Base-by-base conservation (phyloP, 2,888 invertebrate species). In the Hyalella azteca region DNA sequence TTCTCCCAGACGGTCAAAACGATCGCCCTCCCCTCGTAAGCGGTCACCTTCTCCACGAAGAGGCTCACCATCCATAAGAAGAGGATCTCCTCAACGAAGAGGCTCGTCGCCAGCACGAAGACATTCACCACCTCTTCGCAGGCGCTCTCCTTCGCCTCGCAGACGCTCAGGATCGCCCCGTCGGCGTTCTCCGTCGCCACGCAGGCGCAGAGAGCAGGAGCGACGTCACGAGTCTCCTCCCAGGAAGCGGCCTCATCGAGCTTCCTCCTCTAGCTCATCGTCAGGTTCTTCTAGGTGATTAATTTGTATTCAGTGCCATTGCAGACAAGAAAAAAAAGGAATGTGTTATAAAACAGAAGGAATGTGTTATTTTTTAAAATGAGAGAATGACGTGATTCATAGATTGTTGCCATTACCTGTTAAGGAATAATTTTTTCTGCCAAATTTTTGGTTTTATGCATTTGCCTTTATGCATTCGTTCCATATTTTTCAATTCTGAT, bases 1-100 rank as follows among this genome's bases (percentile, higher is more conserved):
- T 26, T 54, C 50, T 54, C 79, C 81, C 29, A 77, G 79, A 40
- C 79, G 73, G n/a, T n/a, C n/a, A n/a, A n/a, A n/a, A 32, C 78
- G 77, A 7, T 78, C 79, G 11, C 77, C 54, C 9, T 22, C 49
- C 13, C 49, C 73, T 5, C 60, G 77, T 13, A 80, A 66, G 40
- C 60, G 73, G 19, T 50, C 77, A 7, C 50, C 73, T 48, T 39
- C 50, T 54, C 79, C 78, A 15, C 77, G 81, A 22, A 79, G 76
- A 36, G 48, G 77, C n/a, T 80, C 82, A 45, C 75, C 50, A 19
- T 79, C 79, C 45, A 11, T 11, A 1, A 45, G 19, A n/a, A 39
- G 80, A 39, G 45, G 66, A 0, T 13, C 73, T 2, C 80, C 82
- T 13, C 82, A 80, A 26, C 50, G 80, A 22, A 75, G 73, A 29